Evolutionary conservation across 2,888 invertebrate species (phyloP).

Genomic region (Portevinia maculata): DNA sequence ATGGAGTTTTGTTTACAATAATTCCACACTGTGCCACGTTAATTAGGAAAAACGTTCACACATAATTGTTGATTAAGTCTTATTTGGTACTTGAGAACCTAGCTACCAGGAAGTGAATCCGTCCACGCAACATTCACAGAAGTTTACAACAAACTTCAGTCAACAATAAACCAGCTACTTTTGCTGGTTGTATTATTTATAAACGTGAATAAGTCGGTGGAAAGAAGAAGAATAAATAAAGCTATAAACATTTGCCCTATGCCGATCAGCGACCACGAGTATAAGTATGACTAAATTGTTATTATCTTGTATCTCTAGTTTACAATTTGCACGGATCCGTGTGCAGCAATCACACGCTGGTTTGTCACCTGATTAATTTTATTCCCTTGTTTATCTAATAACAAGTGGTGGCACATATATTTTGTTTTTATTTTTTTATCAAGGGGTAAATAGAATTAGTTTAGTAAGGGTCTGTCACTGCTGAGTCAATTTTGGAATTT

Average conservation of each 20-base stretch:
- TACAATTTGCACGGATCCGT: constrained; percentile 29
- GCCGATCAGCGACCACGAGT: constrained; percentile 1
- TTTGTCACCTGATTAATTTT: constrained; percentile 43
- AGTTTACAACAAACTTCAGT: neutral
- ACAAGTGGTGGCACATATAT: constrained; percentile 38
- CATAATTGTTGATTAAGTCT: constrained; percentile 5
- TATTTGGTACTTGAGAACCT: neutral
- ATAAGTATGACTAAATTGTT: constrained; percentile 1
- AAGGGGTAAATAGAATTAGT: constrained; percentile 1
- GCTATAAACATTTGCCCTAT: no score
- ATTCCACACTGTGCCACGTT: constrained; percentile 40
- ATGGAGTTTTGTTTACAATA: constrained; percentile 60
- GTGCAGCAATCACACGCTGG: constrained; percentile 27
- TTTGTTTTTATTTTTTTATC: constrained; percentile 15
- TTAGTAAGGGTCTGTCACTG: neutral
- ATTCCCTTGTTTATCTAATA: constrained; percentile 27
- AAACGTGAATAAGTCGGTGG: constrained; percentile 6
- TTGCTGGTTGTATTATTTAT: constrained; percentile 7
- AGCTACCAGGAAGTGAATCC: constrained; percentile 19
- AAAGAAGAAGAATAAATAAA: no score
- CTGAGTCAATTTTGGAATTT: constrained; percentile 42
- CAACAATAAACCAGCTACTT: constrained; percentile 36
- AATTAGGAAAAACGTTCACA: constrained; percentile 6
- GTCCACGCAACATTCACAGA: constrained; percentile 21
- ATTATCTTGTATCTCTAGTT: constrained; percentile 8